Base-by-base conservation (phyloP, 2,888 invertebrate species). In the Coelogynopora nodosa region DNA sequence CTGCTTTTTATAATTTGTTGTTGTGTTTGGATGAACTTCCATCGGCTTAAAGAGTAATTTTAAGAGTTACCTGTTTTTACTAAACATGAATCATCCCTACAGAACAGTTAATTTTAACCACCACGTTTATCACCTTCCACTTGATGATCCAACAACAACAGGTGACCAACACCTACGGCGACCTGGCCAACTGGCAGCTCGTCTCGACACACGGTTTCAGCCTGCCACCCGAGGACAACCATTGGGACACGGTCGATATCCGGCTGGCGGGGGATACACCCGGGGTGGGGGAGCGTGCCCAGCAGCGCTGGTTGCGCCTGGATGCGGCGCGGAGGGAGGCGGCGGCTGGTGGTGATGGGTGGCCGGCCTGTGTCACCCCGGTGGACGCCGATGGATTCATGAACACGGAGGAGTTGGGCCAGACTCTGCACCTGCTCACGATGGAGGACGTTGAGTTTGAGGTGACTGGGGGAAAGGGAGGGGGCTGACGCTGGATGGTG, bases 181-280 rank as follows among this genome's bases (percentile, higher is more conserved):
- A 90, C 82, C 88, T 91, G 29, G 89, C 91, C 49, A 92, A 92
- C 88, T 88, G 88, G 67, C 90, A 91, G 81, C 89, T 92, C 5
- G 88, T 92, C 81, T 91, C 92, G 86, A 92, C 91, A 91, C 92
- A 92, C 87, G 92, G 92, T 5, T 92, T 91, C 89, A 89, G 91
- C 18, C 91, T 91, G 87, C 87, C 86, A 0, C 90, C 89, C 86
- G 90, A 91, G 0, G 87, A 89, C 84, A 91, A 91, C 88, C 89
- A 89, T 74, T 90, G 89, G 89, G 91, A 92, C 87, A 90, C 90
- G 5, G 91, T 92, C 83, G 85, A 85, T 29, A 1, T 85, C 2
- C 13, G 1, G 67, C 74, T 67, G 18, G 0, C 30, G 5, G 74
- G 74, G 18, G 5, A 49, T 5, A 49, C 5, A 10, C 10, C 74